Evolutionary conservation across 2,113 vertebrate genomes (phyloP).

Genomic region (Cisticola juncidis): DNA sequence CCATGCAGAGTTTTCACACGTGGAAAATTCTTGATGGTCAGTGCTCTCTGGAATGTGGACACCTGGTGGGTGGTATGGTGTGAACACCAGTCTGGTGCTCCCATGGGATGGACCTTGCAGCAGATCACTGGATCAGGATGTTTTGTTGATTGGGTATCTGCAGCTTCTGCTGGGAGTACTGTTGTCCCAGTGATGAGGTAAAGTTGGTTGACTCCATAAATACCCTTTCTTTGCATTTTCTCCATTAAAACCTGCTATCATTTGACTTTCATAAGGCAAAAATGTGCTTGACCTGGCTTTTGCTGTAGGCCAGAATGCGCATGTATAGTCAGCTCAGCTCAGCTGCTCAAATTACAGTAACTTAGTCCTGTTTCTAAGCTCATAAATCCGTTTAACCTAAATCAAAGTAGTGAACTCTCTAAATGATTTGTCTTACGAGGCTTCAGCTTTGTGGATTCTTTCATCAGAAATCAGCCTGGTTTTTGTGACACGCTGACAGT

Average conservation of each 20-base stretch:
- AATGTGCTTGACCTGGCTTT: neutral
- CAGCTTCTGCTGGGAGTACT: neutral
- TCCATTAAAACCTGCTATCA: neutral
- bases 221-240: neutral
- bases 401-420: neutral
- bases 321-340: neutral
- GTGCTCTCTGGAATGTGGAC: accelerated
- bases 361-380: neutral
- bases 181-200: neutral
- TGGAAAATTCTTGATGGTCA: neutral
- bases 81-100: neutral
- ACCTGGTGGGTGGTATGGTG: neutral
- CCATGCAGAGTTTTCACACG: accelerated
- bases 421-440: neutral
- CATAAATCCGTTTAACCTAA: neutral
- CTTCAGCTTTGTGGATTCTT: neutral
- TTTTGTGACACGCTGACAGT: neutral
- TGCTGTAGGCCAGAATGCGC: neutral
- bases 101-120: neutral
- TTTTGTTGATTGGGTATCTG: neutral
- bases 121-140: neutral
- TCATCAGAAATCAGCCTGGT: neutral
- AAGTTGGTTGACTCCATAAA: neutral
- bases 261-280: neutral
- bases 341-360: neutral